A percentile compares a stretch with the other conserved stretches of the same genome.
phyloP scores from a whole-genome alignment of 2,113 vertebrate genomes.

The Edolisoma coerulescens region DNA sequence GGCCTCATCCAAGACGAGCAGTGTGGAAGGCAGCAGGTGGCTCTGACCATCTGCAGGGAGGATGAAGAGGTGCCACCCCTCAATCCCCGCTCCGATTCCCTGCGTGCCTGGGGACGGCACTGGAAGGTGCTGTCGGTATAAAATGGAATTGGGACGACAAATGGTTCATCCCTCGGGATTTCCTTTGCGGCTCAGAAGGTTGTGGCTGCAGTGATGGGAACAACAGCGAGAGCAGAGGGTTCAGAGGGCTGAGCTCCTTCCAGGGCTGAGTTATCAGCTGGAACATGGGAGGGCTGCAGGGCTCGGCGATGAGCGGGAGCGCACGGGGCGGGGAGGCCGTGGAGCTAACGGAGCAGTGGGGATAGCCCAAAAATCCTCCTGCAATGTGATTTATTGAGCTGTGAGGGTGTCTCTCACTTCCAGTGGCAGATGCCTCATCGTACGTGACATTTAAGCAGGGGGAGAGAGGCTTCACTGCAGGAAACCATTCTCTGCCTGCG shows the following conservation, averaged over 20 bases:
- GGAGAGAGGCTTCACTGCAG: not conserved
- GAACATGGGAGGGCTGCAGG: not conserved
- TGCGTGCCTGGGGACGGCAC: not conserved
- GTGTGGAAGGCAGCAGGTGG: not conserved
- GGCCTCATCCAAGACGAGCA: not conserved
- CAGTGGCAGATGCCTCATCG: not conserved
- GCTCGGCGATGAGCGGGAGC: not conserved
- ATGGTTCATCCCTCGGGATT: not conserved
- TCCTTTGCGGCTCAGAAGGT: not conserved
- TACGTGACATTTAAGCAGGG: not conserved
- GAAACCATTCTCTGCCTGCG: not conserved
- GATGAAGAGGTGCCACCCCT: not conserved
- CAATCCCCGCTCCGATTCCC: not conserved
- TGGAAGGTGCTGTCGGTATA: fast-evolving
- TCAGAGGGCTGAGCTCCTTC: not conserved
- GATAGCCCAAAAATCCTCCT: not conserved
- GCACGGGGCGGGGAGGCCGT: fast-evolving
- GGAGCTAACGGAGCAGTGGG: fast-evolving
- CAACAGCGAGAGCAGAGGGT: not conserved
- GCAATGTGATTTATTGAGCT: not conserved
- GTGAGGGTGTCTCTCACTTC: not conserved
- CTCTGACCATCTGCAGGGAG: not conserved
- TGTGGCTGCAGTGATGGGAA: not conserved
- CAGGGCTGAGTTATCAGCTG: not conserved
- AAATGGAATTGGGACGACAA: not conserved